These are phyloP conservation scores for Sebastes iracundus DNA, from an alignment of 2,797 vertebrate species.

Conservation along the genomic window DNA sequence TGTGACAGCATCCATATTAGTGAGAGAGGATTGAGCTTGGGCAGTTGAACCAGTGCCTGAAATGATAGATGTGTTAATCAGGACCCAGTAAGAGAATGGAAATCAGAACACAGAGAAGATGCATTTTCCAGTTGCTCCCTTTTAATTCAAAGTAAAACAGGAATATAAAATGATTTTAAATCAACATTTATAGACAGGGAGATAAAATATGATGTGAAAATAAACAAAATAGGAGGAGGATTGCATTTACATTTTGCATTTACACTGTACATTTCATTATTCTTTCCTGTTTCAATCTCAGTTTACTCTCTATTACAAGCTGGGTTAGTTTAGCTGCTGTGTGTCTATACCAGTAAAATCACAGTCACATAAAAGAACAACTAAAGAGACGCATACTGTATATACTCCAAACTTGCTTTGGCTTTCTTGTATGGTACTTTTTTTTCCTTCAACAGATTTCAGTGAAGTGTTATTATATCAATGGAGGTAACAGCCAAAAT, in stretches of 20 bases:
- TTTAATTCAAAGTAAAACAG: constrained; percentile 69
- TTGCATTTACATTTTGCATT: constrained; percentile 61
- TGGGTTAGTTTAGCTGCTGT: constrained; percentile 31
- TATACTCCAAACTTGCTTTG: constrained; percentile 1
- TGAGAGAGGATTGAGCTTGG: background rate
- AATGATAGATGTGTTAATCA: background rate
- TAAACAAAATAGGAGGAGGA: constrained; percentile 2
- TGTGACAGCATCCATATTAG: background rate
- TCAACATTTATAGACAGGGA: constrained; percentile 45
- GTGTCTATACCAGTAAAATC: constrained; percentile 6
- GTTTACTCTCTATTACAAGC: constrained; percentile 19
- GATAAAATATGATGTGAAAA: constrained; percentile 36
- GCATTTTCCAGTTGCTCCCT: constrained; percentile 44
- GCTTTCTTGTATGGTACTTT: background rate
- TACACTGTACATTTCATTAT: constrained; percentile 42
- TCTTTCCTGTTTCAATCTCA: constrained; percentile 8
- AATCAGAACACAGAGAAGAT: background rate
- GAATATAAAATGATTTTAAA: constrained; percentile 64
- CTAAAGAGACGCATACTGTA: background rate
- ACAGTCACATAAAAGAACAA: constrained; percentile 17
- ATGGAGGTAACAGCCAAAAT: constrained; percentile 1
- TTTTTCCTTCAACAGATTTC: background rate
- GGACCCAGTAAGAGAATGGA: background rate
- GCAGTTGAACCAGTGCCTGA: background rate
- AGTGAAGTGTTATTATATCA: background rate